Evolutionary conservation across 2,797 vertebrate genomes (phyloP).

Genomic region (Cuniculus paca): DNA sequence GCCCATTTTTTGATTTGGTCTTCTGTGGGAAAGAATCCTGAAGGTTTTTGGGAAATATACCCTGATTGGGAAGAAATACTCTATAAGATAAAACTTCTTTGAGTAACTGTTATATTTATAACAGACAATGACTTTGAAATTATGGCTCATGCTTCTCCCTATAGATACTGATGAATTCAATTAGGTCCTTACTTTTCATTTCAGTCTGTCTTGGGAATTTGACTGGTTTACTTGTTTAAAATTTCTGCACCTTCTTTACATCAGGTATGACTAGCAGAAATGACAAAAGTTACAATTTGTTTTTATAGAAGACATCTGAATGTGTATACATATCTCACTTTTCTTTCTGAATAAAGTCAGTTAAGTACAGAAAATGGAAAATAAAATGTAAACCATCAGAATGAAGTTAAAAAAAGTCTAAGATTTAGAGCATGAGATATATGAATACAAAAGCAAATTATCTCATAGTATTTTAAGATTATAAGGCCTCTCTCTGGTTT

Average conservation of each 20-base stretch:
- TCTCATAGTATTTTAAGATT: neutral
- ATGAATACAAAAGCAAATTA: neutral
- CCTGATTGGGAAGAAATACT: neutral
- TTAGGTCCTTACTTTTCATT: neutral
- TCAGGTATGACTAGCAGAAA: neutral
- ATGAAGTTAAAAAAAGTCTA: neutral
- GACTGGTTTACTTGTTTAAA: conserved; percentile 25
- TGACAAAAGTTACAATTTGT: neutral
- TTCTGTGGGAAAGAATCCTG: neutral
- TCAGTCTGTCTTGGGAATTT: neutral
- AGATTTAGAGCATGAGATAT: neutral
- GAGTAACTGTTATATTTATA: conserved; percentile 7
- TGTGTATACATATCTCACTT: neutral
- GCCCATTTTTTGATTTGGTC: neutral
- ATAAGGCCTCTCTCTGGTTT: neutral
- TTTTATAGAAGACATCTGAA: conserved; percentile 9
- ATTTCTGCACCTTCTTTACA: neutral
- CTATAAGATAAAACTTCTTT: neutral
- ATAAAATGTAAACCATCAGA: neutral
- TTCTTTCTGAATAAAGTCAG: neutral
- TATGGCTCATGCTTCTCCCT: neutral
- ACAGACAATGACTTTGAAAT: conserved; percentile 13
- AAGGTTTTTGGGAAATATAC: conserved; percentile 24
- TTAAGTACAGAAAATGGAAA: neutral
- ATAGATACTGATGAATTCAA: neutral